Evolutionary conservation across 2,797 vertebrate species (phyloP).

Genomic region (Betta splendens): DNA sequence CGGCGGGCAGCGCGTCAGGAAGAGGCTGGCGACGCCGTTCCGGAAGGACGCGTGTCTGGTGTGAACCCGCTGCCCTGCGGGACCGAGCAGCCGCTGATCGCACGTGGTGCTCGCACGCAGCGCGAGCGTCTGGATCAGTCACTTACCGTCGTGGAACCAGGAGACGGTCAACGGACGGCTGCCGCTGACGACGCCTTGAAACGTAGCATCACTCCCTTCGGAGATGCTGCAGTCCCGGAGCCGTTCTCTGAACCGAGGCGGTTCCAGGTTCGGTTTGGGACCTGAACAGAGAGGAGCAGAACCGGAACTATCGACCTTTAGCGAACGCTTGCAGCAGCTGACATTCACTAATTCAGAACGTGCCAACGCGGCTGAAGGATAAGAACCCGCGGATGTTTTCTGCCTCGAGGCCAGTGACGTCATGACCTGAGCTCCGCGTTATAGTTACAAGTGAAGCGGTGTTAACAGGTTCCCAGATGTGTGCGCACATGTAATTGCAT

Average conservation of each 20-base stretch:
- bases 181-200: conserved; percentile 67
- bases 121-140: too few species aligned
- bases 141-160: conserved; percentile 70
- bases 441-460: too few species aligned
- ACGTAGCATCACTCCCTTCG: conserved; percentile 55
- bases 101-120: neutral
- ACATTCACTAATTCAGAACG: too few species aligned
- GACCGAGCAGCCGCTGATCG: neutral
- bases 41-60: conserved; percentile 35
- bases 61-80: conserved; percentile 35
- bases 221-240: conserved; percentile 33
- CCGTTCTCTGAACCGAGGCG: conserved; percentile 40
- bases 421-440: too few species aligned
- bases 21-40: conserved; percentile 39
- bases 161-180: conserved; percentile 57
- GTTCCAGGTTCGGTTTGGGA: conserved; percentile 22
- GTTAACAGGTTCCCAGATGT: too few species aligned
- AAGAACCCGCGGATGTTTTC: too few species aligned
- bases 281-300: conserved; percentile 31
- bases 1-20: conserved; percentile 30
- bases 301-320: too few species aligned
- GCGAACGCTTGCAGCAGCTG: neutral
- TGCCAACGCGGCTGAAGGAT: too few species aligned
- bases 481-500: conserved; percentile 7
- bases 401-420: neutral